These are phyloP conservation scores for Scaptomyza pallida DNA, from an alignment of 1,140 invertebrate species.

Conservation along the genomic window DNA sequence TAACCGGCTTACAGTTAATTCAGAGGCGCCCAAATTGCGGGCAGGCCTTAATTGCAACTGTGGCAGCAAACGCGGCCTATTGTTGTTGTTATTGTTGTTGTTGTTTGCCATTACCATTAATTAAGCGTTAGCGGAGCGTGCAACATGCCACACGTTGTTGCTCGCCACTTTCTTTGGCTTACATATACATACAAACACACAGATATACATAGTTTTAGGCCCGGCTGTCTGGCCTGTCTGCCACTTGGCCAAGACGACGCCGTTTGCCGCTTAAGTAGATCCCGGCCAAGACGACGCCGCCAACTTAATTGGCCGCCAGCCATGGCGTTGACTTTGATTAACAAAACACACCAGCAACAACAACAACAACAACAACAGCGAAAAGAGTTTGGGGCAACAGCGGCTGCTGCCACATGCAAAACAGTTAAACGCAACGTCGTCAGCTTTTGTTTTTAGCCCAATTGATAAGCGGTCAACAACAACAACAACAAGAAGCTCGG, in stretches of 20 bases:
- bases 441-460: too few relatives aligned
- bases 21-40: constrained; percentile 36
- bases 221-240: neutral
- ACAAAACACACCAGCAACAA: neutral
- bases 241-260: neutral
- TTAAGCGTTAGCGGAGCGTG: constrained; percentile 75
- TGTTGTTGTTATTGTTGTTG: constrained; percentile 20
- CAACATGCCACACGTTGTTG: constrained; percentile 50
- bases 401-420: too few relatives aligned
- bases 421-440: too few relatives aligned
- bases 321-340: constrained; percentile 11
- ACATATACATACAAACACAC: constrained; percentile 44
- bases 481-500: too few relatives aligned
- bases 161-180: constrained; percentile 71
- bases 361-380: neutral
- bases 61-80: constrained; percentile 9
- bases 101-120: constrained; percentile 58
- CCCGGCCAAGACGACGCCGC: constrained; percentile 27
- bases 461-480: too few relatives aligned
- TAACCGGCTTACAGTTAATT: constrained; percentile 9
- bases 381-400: too few relatives aligned
- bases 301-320: constrained; percentile 48
- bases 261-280: constrained; percentile 26
- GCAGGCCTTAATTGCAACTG: constrained; percentile 59
- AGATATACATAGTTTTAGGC: constrained; percentile 2